Evolutionary conservation across 2,113 vertebrate species (phyloP).

Genomic region (Polyodon spathula): DNA sequence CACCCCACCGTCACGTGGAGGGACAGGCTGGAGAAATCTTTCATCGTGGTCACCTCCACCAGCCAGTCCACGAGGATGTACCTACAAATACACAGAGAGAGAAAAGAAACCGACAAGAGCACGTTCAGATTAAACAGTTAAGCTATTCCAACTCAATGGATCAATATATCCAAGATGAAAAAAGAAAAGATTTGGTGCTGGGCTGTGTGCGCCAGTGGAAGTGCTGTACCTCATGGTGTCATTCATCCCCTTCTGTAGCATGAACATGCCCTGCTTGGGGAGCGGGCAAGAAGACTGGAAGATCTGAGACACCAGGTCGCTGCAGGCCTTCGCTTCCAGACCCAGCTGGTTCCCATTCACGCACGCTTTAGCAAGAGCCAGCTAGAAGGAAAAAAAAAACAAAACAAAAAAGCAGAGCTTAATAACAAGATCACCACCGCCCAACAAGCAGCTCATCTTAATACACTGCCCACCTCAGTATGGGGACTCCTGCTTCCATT

Average conservation of each 20-base stretch:
- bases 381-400: conserved; percentile 33
- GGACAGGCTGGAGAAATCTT: conserved; percentile 86
- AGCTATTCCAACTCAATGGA: too few species aligned
- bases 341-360: conserved; percentile 68
- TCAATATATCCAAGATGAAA: not conserved
- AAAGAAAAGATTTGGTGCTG: not conserved
- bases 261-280: conserved; percentile 52
- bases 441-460: too few species aligned
- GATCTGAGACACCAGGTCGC: conserved; percentile 68
- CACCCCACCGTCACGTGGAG: conserved; percentile 86
- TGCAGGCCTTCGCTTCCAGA: conserved; percentile 60
- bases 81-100: conserved; percentile 41
- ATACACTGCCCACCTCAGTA: too few species aligned
- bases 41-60: conserved; percentile 95
- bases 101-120: too few species aligned
- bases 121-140: not conserved
- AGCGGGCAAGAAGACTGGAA: conserved; percentile 61
- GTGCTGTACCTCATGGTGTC: conserved; percentile 84
- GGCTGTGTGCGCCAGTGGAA: too few species aligned
- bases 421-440: not conserved
- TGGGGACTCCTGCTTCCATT: too few species aligned
- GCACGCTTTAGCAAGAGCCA: conserved; percentile 81
- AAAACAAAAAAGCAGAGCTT: not conserved
- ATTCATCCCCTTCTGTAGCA: conserved; percentile 75
- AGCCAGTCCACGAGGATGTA: conserved; percentile 96